These are phyloP conservation scores for Uropetala carovei DNA, from an alignment of 2,888 invertebrate genomes.

Conservation along the genomic window DNA sequence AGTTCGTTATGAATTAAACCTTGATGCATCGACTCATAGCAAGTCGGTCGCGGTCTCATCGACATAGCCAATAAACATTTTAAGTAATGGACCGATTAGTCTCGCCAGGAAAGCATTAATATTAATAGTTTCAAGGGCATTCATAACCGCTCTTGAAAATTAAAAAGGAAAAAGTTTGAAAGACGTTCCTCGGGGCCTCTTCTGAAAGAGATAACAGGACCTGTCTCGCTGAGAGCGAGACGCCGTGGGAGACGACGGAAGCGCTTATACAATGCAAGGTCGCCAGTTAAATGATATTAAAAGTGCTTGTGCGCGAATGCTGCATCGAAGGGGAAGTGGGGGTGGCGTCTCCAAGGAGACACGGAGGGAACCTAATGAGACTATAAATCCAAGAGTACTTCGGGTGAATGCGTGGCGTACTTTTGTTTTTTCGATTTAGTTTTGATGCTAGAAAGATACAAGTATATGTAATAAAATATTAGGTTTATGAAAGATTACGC, in stretches of 20 bases:
- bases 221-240: background rate
- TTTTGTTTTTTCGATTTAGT: background rate
- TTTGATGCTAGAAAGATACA: background rate
- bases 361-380: background rate
- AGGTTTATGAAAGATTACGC: background rate
- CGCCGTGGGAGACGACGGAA: background rate
- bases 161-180: too few relatives aligned
- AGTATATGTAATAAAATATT: background rate
- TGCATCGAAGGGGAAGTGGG: background rate
- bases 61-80: too few relatives aligned
- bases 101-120: too few relatives aligned
- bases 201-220: too few relatives aligned
- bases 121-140: too few relatives aligned
- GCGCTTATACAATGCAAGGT: background rate
- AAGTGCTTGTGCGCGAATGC: background rate
- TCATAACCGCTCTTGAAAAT: too few relatives aligned
- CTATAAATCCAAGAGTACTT: background rate
- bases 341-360: background rate
- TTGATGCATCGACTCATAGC: too few relatives aligned
- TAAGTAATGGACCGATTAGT: too few relatives aligned
- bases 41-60: too few relatives aligned
- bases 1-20: too few relatives aligned
- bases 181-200: too few relatives aligned
- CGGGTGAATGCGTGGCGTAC: background rate
- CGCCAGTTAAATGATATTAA: background rate